These are phyloP conservation scores for Pilophorus perplexus DNA, from an alignment of 2,888 invertebrate species.

Conservation along the genomic window DNA sequence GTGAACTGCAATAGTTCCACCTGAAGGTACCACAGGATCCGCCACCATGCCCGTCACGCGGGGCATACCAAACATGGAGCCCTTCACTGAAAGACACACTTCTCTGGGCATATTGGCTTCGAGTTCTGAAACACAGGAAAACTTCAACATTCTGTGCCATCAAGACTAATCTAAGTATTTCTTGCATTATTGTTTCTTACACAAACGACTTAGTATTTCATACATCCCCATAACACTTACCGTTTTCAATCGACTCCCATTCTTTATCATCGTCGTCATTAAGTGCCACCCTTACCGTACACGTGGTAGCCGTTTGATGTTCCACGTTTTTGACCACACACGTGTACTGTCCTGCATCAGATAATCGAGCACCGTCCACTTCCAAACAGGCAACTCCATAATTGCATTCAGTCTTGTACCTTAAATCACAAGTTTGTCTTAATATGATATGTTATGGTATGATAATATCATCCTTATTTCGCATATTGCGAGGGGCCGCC, in stretches of 20 bases:
- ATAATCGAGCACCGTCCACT: slow-evolving; percentile 63
- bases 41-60: slow-evolving; percentile 58
- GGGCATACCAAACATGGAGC: slow-evolving; percentile 36
- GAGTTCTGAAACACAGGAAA: slow-evolving; percentile 18
- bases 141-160: too few relatives aligned
- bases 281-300: slow-evolving; percentile 63
- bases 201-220: too few relatives aligned
- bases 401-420: slow-evolving; percentile 59
- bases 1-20: slow-evolving; percentile 78
- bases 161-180: background rate
- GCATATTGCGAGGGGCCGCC: too few relatives aligned
- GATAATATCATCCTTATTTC: too few relatives aligned
- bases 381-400: slow-evolving; percentile 74
- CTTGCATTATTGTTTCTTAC: background rate
- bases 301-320: slow-evolving; percentile 68
- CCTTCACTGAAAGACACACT: slow-evolving; percentile 35
- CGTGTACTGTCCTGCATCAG: slow-evolving; percentile 75
- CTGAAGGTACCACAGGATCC: slow-evolving; percentile 69
- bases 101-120: slow-evolving; percentile 39
- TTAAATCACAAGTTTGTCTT: too few relatives aligned
- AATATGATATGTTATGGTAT: too few relatives aligned
- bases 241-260: slow-evolving; percentile 32
- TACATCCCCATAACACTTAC: too few relatives aligned
- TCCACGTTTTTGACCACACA: slow-evolving; percentile 74
- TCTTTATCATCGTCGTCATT: slow-evolving; percentile 34